A percentile compares a stretch with the other conserved stretches of the same genome.
Conservation (phyloP, 2,113 vertebrate species). For the Lagopus muta region DNA sequence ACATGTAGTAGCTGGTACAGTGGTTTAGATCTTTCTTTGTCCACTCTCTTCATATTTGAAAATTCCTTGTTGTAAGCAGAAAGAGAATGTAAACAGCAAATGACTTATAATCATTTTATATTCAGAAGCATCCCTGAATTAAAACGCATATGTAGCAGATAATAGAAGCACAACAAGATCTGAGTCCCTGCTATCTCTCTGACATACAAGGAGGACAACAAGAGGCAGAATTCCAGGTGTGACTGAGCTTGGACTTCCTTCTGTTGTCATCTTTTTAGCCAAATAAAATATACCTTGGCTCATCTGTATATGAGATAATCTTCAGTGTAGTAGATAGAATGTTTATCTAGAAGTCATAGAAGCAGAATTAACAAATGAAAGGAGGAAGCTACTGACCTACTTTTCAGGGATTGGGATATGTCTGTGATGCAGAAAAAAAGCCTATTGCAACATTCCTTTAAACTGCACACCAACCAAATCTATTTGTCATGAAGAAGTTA, state of each 20-base stretch:
- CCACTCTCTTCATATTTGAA: background rate
- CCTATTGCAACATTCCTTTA: background rate
- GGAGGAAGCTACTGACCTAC: constrained; percentile 49
- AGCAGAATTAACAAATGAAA: constrained; percentile 38
- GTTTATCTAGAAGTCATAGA: constrained; percentile 22
- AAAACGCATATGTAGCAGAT: background rate
- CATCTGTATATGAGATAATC: background rate
- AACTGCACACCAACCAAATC: constrained; percentile 34
- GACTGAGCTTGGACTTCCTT: background rate
- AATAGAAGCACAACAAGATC: background rate
- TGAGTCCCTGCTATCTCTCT: background rate
- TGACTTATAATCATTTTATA: background rate
- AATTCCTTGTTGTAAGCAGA: background rate
- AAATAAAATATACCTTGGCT: constrained; percentile 40
- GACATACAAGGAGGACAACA: background rate
- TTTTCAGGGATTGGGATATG: constrained; percentile 35
- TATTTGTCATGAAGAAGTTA: constrained; percentile 47
- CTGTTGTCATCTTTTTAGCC: background rate
- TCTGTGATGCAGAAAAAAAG: constrained; percentile 15
- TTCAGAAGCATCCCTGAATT: background rate
- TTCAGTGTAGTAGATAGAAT: background rate
- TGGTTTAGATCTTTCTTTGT: background rate
- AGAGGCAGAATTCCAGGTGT: constrained; percentile 1
- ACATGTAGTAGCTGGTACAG: background rate
- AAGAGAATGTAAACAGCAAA: background rate